These are phyloP conservation scores for Papilio demoleus DNA, from an alignment of 2,888 invertebrate genomes.

Conservation along the genomic window DNA sequence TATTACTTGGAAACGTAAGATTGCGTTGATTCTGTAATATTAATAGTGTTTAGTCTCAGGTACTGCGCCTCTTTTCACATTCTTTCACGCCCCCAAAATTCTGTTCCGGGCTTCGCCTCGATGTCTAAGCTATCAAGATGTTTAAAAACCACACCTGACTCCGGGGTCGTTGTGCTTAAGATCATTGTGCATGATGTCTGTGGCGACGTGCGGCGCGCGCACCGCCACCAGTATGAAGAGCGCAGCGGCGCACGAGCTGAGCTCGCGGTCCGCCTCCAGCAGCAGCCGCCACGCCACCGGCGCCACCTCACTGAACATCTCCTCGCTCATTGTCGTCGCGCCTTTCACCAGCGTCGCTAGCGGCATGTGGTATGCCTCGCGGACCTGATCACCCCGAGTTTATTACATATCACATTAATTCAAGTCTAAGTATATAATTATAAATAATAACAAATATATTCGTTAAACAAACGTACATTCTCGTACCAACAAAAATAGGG, in stretches of 20 bases:
- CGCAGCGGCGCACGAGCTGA: constrained; percentile 92
- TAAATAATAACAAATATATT: too few species aligned
- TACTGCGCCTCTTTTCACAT: neutral
- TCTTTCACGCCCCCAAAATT: too few species aligned
- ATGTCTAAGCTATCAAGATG: too few species aligned
- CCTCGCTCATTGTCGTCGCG: constrained; percentile 94
- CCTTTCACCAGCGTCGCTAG: constrained; percentile 94
- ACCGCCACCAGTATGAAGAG: constrained; percentile 97
- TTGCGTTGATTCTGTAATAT: constrained; percentile 74
- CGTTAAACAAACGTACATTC: too few species aligned
- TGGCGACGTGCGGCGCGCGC: constrained; percentile 93
- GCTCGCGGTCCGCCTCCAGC: constrained; percentile 95
- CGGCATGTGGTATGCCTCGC: constrained; percentile 95
- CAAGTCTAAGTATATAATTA: too few species aligned
- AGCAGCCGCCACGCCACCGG: constrained; percentile 98
- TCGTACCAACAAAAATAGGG: too few species aligned
- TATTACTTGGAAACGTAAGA: constrained; percentile 92
- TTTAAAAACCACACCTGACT: too few species aligned
- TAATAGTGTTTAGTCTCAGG: neutral
- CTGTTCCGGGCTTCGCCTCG: too few species aligned
- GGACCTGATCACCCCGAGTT: constrained; percentile 82
- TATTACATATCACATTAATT: too few species aligned
- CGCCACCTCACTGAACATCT: constrained; percentile 93
- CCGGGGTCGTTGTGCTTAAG: constrained; percentile 93
- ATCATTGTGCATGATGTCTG: constrained; percentile 94